These are phyloP conservation scores for Eulimnadia texana DNA, from an alignment of 1,140 invertebrate genomes.

Conservation along the genomic window DNA sequence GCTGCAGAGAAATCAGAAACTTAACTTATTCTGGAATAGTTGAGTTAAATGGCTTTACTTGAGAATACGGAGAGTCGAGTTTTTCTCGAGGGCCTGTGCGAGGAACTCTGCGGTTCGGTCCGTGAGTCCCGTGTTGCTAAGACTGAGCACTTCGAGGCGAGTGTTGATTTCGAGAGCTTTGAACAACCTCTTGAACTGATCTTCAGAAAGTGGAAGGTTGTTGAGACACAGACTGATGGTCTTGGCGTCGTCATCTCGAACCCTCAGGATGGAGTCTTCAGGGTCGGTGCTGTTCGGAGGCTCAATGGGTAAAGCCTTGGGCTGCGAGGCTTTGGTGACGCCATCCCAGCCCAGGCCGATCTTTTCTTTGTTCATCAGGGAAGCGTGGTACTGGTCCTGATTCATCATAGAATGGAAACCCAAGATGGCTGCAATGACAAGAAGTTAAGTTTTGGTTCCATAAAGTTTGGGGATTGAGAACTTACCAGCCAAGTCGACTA, in stretches of 20 bases:
- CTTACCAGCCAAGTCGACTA: constrained; percentile 93
- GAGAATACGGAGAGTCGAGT: constrained; percentile 71
- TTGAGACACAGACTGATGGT: constrained; percentile 87
- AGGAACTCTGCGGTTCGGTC: constrained; percentile 72
- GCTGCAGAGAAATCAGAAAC: constrained; percentile 30
- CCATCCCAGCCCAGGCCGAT: constrained; percentile 78
- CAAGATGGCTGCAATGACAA: constrained; percentile 63
- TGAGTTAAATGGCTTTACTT: constrained; percentile 52
- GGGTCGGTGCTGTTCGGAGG: constrained; percentile 89
- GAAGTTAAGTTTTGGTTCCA: too few relatives aligned
- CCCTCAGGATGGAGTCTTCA: constrained; percentile 73
- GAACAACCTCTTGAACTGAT: constrained; percentile 78
- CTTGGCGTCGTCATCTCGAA: constrained; percentile 73
- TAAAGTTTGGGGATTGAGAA: too few relatives aligned
- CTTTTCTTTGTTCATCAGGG: constrained; percentile 63
- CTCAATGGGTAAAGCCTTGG: constrained; percentile 76
- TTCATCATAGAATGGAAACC: constrained; percentile 99
- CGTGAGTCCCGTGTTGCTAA: constrained; percentile 84
- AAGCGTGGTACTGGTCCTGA: constrained; percentile 98
- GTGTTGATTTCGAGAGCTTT: constrained; percentile 78
- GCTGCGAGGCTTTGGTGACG: constrained; percentile 83
- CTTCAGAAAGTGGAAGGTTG: constrained; percentile 97
- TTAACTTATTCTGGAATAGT: background rate
- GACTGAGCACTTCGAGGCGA: constrained; percentile 72
- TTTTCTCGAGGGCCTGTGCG: constrained; percentile 69